Conservation (phyloP, 2,113 vertebrate genomes). For the Cichladusa arquata region DNA sequence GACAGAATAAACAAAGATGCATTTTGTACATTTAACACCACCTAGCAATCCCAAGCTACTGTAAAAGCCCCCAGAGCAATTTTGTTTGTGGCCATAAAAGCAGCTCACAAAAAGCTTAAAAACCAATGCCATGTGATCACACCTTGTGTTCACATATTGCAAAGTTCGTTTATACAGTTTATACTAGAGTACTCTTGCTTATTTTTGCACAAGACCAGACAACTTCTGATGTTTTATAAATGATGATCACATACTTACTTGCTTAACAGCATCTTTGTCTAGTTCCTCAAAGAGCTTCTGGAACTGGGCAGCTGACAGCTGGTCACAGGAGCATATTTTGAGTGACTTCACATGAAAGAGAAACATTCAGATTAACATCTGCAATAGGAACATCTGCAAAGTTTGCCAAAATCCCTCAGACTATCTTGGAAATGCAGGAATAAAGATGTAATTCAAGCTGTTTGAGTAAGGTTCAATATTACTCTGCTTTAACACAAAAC, state of each 20-base stretch:
- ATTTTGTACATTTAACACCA: background rate
- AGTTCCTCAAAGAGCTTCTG: constrained; percentile 86
- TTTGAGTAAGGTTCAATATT: background rate
- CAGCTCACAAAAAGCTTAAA: background rate
- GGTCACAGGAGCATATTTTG: constrained; percentile 29
- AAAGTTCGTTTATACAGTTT: background rate
- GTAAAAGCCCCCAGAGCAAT: background rate
- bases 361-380: background rate
- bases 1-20: background rate
- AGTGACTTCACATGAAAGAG: constrained; percentile 64
- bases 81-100: background rate
- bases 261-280: constrained; percentile 81
- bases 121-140: background rate
- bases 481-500: background rate
- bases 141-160: background rate
- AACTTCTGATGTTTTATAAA: background rate
- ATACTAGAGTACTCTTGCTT: background rate
- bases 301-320: constrained; percentile 78
- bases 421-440: background rate
- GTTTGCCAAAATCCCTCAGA: background rate
- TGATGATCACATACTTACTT: constrained; percentile 54
- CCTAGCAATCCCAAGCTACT: background rate
- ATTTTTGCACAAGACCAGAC: background rate
- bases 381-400: background rate
- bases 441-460: background rate